Base-by-base conservation (phyloP, 2,113 vertebrate genomes). In the Cathartes aura region DNA sequence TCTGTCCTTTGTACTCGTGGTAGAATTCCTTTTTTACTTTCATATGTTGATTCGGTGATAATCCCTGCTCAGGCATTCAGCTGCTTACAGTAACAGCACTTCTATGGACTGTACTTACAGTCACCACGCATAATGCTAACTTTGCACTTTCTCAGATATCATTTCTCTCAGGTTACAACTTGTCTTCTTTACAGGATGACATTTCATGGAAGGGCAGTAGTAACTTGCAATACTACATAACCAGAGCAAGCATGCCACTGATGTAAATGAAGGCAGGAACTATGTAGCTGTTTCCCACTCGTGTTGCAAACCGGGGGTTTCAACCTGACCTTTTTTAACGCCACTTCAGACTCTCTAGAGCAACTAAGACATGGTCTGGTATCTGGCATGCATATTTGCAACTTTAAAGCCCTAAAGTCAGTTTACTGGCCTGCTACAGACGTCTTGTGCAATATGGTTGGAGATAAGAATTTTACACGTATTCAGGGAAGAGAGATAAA, bases 281-380 rank as follows among this genome's bases (percentile, higher is more conserved):
- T 45, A 16, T 0, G 29, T 2, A 24, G 13, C 34, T 48, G 4
- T 43, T 82, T 36, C n/a, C 32, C 0, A 1, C 26, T 71, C 3
- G 60, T 24, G 6, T 8, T 87, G 17, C 22, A 59, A 79, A 87
- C 17, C 3, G 3, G 3, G 11, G 12, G 23, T 32, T 87, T 92
- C 56, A 75, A 47, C 9, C 5, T 11, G 6, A 74, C 29, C 8
- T 26, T 29, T 87, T 59, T 18, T 52, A 32, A 62, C 9, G 11
- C 5, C 27, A 38, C 5, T 79, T 91, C 21, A 60, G 48, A 75
- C 9, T 5, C 14, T 42, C 15, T 36, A 50, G 29, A 82, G 36
- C 10, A 79, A 13, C 12, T 70, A 58, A 75, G 38, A 38, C 1
- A 12, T 5, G 12, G 8, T 42, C 27, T 74, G 19, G 6, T 79